Conservation (phyloP, 2,797 vertebrate genomes). For the Pagetopsis macropterus region DNA sequence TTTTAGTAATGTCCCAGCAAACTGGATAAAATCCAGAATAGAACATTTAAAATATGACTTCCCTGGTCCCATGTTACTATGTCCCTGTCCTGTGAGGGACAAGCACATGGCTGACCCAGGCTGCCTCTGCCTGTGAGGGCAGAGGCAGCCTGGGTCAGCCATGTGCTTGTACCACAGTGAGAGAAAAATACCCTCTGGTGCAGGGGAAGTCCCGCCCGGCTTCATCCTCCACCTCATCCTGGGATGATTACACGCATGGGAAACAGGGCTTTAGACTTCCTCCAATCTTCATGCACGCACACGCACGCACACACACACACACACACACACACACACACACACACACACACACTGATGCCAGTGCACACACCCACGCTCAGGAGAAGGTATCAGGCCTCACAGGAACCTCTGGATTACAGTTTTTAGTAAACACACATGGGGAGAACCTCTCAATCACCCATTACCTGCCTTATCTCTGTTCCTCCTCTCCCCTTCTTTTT, state of each 20-base stretch:
- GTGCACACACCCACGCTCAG: constrained; percentile 51
- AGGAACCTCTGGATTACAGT: constrained; percentile 63
- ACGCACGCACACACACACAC: no score
- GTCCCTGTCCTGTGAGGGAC: constrained; percentile 12
- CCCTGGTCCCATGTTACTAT: constrained; percentile 22
- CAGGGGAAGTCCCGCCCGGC: constrained; percentile 80
- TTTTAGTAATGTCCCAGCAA: constrained; percentile 42
- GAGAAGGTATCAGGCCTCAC: constrained; percentile 60
- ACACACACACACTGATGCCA: constrained; percentile 48
- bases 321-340: constrained; percentile 33
- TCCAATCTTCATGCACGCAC: constrained; percentile 52
- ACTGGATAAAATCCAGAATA: constrained; percentile 23
- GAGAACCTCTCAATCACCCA: constrained; percentile 33
- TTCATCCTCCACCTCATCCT: constrained; percentile 82
- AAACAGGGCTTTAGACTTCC: constrained; percentile 79
- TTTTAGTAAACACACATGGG: constrained; percentile 61
- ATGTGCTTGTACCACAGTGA: constrained; percentile 79
- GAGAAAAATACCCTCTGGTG: constrained; percentile 84
- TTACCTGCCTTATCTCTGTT: constrained; percentile 42
- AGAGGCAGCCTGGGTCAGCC: constrained; percentile 71
- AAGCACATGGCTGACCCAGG: no score
- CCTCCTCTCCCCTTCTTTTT: constrained; percentile 9
- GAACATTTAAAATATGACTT: constrained; percentile 23
- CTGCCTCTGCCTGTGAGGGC: neutral
- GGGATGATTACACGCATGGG: constrained; percentile 83